Conservation (phyloP, 2,113 vertebrate genomes). For the Cochlearius cochlearius region DNA sequence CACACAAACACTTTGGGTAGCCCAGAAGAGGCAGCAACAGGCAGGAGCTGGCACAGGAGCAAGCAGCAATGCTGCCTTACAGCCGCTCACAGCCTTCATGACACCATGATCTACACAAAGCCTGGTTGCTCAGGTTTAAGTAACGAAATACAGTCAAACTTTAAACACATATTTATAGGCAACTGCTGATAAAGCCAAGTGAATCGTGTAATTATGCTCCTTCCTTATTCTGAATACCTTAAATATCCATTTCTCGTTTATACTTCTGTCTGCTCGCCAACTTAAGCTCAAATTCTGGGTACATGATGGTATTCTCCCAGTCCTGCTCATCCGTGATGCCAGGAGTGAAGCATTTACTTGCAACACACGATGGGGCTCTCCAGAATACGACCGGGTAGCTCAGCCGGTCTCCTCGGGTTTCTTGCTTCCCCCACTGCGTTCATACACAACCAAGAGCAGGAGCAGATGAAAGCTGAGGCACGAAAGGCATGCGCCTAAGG, state of each 20-base stretch:
- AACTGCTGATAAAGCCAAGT: neutral
- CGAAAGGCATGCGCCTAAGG: slow-evolving; percentile 56
- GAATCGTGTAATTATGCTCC: neutral
- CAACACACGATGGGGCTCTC: neutral
- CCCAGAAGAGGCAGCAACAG: neutral
- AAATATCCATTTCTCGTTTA: neutral
- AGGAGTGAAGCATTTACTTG: neutral
- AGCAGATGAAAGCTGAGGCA: slow-evolving; percentile 47
- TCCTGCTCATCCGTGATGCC: neutral
- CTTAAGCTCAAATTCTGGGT: neutral
- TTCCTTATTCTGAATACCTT: neutral
- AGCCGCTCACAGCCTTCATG: neutral
- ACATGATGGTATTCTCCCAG: neutral
- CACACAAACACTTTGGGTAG: neutral
- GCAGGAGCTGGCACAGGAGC: neutral
- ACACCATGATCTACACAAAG: neutral
- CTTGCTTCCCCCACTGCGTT: neutral
- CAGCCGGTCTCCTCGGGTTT: slow-evolving; percentile 36
- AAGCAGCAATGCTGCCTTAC: neutral
- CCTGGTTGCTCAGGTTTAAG: neutral
- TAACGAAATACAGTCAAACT: neutral
- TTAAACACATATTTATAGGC: neutral
- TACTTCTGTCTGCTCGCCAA: neutral
- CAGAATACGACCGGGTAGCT: neutral
- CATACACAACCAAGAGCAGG: neutral